These are phyloP conservation scores for Hemiscyllium ocellatum DNA, from an alignment of 2,113 vertebrate genomes.

Conservation along the genomic window DNA sequence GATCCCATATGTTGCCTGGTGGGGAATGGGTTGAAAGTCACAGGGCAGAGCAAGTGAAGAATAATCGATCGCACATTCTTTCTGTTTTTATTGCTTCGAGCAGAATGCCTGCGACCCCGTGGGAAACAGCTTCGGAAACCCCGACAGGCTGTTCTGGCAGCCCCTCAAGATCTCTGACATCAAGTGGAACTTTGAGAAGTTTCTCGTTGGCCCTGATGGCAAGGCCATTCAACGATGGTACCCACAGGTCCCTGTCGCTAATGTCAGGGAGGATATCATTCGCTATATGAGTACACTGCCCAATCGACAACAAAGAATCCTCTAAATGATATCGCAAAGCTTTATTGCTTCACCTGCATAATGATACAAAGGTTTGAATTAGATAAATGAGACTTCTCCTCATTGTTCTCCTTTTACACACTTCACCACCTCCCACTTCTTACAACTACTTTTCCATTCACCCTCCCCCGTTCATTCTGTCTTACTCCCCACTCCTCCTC, in stretches of 20 bases:
- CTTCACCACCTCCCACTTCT: neutral
- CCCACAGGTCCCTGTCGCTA: constrained; percentile 58
- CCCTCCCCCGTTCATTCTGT: neutral
- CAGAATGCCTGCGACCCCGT: constrained; percentile 81
- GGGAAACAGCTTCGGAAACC: constrained; percentile 62
- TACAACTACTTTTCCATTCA: neutral
- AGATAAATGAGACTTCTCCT: neutral
- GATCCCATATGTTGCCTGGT: neutral
- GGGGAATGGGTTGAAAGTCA: neutral
- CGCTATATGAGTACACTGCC: constrained; percentile 50
- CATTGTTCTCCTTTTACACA: neutral
- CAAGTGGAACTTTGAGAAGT: constrained; percentile 99
- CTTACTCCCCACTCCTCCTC: neutral
- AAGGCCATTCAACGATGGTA: constrained; percentile 78
- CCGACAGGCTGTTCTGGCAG: constrained; percentile 75
- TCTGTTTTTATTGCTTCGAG: neutral
- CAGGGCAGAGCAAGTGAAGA: neutral
- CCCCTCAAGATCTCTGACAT: constrained; percentile 75
- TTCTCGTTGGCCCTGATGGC: constrained; percentile 76
- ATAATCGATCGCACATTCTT: neutral
- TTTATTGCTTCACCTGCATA: neutral
- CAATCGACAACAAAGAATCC: neutral
- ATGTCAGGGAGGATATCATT: constrained; percentile 61
- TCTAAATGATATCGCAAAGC: neutral
- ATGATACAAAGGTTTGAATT: neutral